A percentile compares a stretch with the other conserved stretches of the same genome.
Evolutionary conservation across 2,113 vertebrate species (phyloP).

Genomic region (Mungos mungo): DNA sequence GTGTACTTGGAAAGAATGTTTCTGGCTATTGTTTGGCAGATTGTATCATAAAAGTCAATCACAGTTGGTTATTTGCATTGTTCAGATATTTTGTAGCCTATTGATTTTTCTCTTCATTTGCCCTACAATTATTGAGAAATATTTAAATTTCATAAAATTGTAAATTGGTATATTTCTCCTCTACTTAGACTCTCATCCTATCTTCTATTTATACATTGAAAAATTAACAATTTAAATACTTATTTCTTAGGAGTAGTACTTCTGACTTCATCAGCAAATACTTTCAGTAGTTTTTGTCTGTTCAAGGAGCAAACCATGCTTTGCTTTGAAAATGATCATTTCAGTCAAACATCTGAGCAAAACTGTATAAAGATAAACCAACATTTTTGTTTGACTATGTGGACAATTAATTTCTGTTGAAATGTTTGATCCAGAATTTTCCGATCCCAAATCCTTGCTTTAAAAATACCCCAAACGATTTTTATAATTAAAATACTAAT

Average conservation of each 20-base stretch:
- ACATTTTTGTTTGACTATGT: neutral
- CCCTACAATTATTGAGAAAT: neutral
- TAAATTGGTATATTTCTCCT: neutral
- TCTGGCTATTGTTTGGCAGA: neutral
- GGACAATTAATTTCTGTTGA: neutral
- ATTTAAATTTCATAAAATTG: neutral
- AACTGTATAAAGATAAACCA: neutral
- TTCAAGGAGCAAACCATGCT: neutral
- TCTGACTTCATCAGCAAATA: neutral
- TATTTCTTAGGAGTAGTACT: neutral
- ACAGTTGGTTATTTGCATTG: neutral
- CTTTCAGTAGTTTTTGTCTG: neutral
- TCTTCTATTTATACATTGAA: neutral
- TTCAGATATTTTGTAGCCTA: neutral
- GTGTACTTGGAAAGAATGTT: neutral
- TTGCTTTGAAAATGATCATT: neutral
- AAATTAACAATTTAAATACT: neutral
- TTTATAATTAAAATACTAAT: neutral
- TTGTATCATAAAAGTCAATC: neutral
- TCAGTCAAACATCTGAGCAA: neutral
- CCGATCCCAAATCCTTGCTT: neutral
- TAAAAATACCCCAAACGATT: neutral
- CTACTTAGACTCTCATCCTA: neutral
- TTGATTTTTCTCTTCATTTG: neutral
- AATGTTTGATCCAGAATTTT: neutral